These are phyloP conservation scores for Bothrops jararaca DNA, from an alignment of 2,113 vertebrate genomes.

Conservation along the genomic window DNA sequence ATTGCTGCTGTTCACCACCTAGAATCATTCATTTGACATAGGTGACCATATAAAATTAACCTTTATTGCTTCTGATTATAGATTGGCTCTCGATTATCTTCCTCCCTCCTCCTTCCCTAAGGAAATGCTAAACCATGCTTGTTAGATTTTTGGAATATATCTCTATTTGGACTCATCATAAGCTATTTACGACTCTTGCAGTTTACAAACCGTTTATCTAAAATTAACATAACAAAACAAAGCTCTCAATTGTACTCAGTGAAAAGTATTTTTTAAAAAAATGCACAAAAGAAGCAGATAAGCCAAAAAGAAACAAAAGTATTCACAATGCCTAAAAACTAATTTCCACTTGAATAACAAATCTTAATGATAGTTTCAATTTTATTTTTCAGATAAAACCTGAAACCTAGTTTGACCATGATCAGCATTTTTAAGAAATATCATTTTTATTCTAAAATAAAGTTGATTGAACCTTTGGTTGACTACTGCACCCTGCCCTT, in stretches of 20 bases:
- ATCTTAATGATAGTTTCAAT: background rate
- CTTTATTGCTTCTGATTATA: background rate
- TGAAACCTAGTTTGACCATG: background rate
- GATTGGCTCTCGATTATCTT: background rate
- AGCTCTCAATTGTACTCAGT: too few species aligned
- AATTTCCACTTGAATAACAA: background rate
- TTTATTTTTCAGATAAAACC: background rate
- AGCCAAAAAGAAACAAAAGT: background rate
- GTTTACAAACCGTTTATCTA: background rate
- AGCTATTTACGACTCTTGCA: background rate
- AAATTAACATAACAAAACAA: background rate
- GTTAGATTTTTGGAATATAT: background rate
- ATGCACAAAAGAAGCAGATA: background rate
- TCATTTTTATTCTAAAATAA: background rate
- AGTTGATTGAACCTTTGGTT: background rate
- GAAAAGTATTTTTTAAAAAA: background rate
- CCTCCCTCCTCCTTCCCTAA: background rate
- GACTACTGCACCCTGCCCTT: background rate
- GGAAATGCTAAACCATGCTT: background rate
- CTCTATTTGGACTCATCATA: background rate
- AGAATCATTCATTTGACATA: background rate
- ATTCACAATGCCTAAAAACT: background rate
- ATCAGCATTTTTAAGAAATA: background rate
- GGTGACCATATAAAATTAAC: background rate
- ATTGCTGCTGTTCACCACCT: background rate